These are phyloP conservation scores for Chrysaora quinquecirrha DNA, from an alignment of 30 jellyfish, hydroid and myxozoan species.

Conservation along the genomic window DNA sequence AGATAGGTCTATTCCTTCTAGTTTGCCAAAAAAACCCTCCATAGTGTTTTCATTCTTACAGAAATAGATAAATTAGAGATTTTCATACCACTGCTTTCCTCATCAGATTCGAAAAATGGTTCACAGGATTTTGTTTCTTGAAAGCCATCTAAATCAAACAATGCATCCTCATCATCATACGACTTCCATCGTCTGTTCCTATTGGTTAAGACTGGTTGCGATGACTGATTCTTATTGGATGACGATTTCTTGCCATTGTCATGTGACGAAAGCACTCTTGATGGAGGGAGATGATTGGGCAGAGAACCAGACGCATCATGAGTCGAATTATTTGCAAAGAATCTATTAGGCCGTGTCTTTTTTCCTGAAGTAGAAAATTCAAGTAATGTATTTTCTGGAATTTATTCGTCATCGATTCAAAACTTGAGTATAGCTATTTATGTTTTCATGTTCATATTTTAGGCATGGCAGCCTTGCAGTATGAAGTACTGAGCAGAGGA, in stretches of 20 bases:
- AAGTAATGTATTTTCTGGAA: too few relatives aligned
- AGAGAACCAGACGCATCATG: conserved; percentile 12
- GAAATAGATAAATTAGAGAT: too few relatives aligned
- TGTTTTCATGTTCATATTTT: too few relatives aligned
- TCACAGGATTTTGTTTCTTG: conserved; percentile 79
- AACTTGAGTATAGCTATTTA: too few relatives aligned
- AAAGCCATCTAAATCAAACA: conserved; percentile 96
- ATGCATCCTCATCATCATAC: conserved; percentile 70
- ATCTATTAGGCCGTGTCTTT: conserved; percentile 30
- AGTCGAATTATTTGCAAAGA: conserved; percentile 13
- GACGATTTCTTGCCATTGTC: conserved; percentile 23
- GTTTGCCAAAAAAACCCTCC: too few relatives aligned
- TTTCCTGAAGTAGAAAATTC: too few relatives aligned
- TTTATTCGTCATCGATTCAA: too few relatives aligned
- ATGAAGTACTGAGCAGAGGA: too few relatives aligned
- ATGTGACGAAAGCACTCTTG: conserved; percentile 44
- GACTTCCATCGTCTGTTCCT: conserved; percentile 42
- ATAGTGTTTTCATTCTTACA: too few relatives aligned
- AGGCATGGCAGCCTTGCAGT: too few relatives aligned
- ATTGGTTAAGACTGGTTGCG: neutral
- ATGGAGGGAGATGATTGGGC: conserved; percentile 32
- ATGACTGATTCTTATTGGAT: conserved; percentile 15
- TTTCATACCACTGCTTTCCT: conserved; percentile 91
- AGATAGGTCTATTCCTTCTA: too few relatives aligned
- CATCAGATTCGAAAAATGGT: conserved; percentile 96